Evolutionary conservation across 2,888 invertebrate genomes (phyloP), one percentile per base, ranked within the genome.

Genomic region (Melanargia galathea): DNA sequence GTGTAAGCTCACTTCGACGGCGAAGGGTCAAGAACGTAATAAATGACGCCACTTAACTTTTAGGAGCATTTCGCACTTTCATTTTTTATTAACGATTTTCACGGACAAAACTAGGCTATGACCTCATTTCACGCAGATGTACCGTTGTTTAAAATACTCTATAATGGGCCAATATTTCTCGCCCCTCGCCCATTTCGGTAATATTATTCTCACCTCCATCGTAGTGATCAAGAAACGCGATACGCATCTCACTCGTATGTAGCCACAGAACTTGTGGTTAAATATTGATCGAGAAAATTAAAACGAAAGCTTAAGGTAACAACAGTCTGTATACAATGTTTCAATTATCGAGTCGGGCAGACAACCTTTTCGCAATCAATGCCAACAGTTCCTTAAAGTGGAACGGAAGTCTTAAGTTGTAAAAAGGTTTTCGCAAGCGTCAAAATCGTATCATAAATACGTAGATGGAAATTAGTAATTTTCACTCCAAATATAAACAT

Each of bases 281-380:
- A 71, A 71, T 68, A 70, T 64, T 68, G 73, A 73, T 71, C 73
- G 70, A 70, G 62, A 65, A 71, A 65, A 73, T 76, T 75, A 76
- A 79, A 74, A 70, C 65, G 71, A 75, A 74, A 75, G 73, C 67
- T 71, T 68, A 67, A 74, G 72, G 76, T 74, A 76, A 78, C 80
- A 76, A 78, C 80, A 73, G 69, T 71, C 66, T 70, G 73, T 74
- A 81, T 79, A 80, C 79, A 84, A 77, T 73, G 76, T 81, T 78
- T 77, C 76, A 79, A 81, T 80, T 79, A 78, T 52, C 11, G 13
- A 60, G 51, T 43, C 51, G 59, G 55, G 56, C 59, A 51, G 51
- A 57, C 57, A 33, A 43, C 38, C 33, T 56, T 56, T 49, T 56
- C 45, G 65, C 62, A 60, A 65, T 60, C 58, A 60, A 60, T 51